These are phyloP conservation scores for Adoxophyes honmai DNA, from an alignment of 1,140 invertebrate genomes.

Conservation along the genomic window DNA sequence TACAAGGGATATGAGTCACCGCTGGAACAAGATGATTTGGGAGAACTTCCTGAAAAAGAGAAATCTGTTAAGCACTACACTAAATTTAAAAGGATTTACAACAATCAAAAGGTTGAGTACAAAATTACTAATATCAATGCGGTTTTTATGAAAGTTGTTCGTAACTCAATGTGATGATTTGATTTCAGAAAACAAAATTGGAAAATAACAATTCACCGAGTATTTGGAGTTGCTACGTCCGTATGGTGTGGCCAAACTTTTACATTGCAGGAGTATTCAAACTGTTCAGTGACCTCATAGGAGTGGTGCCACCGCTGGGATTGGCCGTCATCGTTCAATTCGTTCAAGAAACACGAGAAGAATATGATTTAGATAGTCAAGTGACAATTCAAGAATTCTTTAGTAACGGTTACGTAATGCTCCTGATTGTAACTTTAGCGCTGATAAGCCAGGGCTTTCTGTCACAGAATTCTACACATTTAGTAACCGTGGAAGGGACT, in stretches of 20 bases:
- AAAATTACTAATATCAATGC: too few species aligned
- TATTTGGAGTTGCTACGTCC: constrained; percentile 83
- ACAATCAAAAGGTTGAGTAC: constrained; percentile 69
- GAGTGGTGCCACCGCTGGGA: constrained; percentile 86
- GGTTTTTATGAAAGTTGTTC: too few species aligned
- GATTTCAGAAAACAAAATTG: constrained; percentile 40
- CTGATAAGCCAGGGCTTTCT: constrained; percentile 86
- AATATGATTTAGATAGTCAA: constrained; percentile 26
- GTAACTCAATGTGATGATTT: background rate
- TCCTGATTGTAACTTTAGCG: constrained; percentile 84
- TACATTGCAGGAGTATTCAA: constrained; percentile 85
- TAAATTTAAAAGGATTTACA: constrained; percentile 75
- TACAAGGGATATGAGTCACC: constrained; percentile 81
- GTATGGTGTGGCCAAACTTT: constrained; percentile 85
- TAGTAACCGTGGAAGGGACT: constrained; percentile 89
- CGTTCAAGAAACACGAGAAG: constrained; percentile 59
- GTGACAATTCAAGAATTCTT: constrained; percentile 79
- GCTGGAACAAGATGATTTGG: constrained; percentile 83
- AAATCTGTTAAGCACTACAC: constrained; percentile 75
- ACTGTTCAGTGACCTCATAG: constrained; percentile 86
- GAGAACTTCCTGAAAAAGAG: constrained; percentile 82
- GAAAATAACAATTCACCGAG: constrained; percentile 24
- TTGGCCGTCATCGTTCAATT: constrained; percentile 86
- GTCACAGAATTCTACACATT: constrained; percentile 90
- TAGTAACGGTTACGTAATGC: constrained; percentile 88